Percentiles rank a stretch among this genome's conserved stretches.
Evolutionary conservation across 2,888 invertebrate species (phyloP).

Genomic region (Rhamphomyia laevipes): DNA sequence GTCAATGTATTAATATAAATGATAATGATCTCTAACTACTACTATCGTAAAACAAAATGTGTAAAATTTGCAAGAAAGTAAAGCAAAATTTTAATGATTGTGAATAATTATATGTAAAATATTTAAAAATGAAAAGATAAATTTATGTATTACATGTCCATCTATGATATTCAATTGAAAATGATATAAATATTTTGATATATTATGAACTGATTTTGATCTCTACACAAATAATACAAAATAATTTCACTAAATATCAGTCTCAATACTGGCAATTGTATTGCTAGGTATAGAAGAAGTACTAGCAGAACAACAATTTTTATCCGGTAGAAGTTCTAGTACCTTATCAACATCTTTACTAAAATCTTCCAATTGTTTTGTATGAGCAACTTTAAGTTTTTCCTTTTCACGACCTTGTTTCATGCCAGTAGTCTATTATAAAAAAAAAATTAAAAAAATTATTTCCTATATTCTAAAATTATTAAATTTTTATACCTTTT

Average conservation of each 20-base stretch:
- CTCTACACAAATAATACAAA: not conserved
- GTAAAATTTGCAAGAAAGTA: not conserved
- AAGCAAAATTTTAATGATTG: not conserved
- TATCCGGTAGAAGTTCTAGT: slow-evolving; percentile 28
- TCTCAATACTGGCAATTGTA: slow-evolving; percentile 26
- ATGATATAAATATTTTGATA: slow-evolving; percentile 3
- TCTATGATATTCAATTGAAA: slow-evolving; percentile 8
- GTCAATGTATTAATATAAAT: too few species aligned
- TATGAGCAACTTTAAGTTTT: slow-evolving; percentile 81
- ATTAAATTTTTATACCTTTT: slow-evolving; percentile 54
- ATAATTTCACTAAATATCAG: slow-evolving; percentile 29
- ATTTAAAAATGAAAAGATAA: slow-evolving; percentile 1
- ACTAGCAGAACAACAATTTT: slow-evolving; percentile 17
- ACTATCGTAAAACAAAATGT: too few species aligned
- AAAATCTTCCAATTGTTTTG: slow-evolving; percentile 82
- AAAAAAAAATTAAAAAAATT: too few species aligned
- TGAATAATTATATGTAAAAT: not conserved
- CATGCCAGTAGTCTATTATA: slow-evolving; percentile 42
- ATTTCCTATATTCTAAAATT: not conserved
- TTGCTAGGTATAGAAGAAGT: slow-evolving; percentile 17
- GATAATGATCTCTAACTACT: too few species aligned
- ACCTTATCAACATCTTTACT: slow-evolving; percentile 79
- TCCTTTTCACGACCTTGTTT: slow-evolving; percentile 88
- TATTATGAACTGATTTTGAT: not conserved
- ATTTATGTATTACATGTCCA: slow-evolving; percentile 1